phyloP scores from a whole-genome alignment of 2,797 vertebrate genomes.

The Lophotriccus pileatus region DNA sequence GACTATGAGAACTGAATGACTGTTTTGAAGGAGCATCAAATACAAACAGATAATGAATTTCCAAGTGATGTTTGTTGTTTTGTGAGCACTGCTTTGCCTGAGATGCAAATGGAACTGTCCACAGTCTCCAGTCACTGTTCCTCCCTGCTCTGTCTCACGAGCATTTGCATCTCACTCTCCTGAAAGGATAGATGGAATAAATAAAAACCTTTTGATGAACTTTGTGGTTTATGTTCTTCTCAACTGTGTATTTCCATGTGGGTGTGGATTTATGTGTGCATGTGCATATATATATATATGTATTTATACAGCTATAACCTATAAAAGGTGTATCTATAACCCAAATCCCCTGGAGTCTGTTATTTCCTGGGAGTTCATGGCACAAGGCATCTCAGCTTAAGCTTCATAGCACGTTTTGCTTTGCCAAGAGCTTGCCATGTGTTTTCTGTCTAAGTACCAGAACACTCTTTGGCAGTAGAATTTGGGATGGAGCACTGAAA shows the following conservation, averaged over 20 bases:
- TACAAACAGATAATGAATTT: neutral
- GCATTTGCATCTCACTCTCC: neutral
- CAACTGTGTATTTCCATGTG: neutral
- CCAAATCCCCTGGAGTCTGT: neutral
- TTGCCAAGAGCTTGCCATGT: neutral
- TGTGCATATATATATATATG: no score
- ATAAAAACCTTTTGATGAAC: neutral
- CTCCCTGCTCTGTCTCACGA: neutral
- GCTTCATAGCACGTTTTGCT: neutral
- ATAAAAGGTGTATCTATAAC: neutral
- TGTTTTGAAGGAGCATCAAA: neutral
- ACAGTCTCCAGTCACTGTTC: neutral
- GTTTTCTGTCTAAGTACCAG: neutral
- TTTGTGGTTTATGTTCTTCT: neutral
- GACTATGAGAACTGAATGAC: neutral
- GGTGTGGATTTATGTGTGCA: fast-evolving
- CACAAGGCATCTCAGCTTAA: neutral
- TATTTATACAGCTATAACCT: neutral
- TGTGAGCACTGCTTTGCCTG: neutral
- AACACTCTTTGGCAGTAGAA: neutral
- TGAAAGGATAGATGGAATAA: neutral
- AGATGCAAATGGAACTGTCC: neutral
- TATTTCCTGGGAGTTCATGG: neutral
- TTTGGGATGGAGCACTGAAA: neutral
- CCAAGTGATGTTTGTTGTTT: neutral